Conservation (phyloP, 2,797 vertebrate genomes). For the Chaetodon trifasciatus region DNA sequence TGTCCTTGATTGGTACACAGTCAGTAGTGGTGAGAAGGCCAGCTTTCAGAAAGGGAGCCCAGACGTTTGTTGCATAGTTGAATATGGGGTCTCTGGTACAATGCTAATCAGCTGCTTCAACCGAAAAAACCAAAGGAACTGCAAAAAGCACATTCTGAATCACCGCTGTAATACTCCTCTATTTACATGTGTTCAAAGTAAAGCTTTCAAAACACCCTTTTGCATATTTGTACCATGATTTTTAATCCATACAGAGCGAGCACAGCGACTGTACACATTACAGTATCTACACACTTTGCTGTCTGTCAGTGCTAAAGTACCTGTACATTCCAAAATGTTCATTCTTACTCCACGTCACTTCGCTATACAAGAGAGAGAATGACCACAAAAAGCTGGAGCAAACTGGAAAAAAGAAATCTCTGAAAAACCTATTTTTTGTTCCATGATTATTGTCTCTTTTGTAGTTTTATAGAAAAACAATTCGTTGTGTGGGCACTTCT, state of each 20-base stretch:
- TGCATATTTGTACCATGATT: slow-evolving; percentile 98
- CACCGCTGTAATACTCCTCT: slow-evolving; percentile 86
- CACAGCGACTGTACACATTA: slow-evolving; percentile 89
- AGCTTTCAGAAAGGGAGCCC: slow-evolving; percentile 89
- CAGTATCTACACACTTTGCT: slow-evolving; percentile 86
- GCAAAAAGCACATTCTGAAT: slow-evolving; percentile 93
- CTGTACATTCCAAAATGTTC: slow-evolving; percentile 81
- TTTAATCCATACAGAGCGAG: slow-evolving; percentile 89
- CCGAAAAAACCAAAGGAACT: slow-evolving; percentile 81
- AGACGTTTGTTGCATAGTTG: slow-evolving; percentile 98
- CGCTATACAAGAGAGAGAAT: slow-evolving; percentile 85
- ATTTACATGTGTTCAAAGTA: slow-evolving; percentile 99
- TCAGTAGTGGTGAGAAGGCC: slow-evolving; percentile 84
- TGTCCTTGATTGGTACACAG: slow-evolving; percentile 69
- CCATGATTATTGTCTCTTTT: slow-evolving; percentile 63
- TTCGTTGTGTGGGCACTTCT: slow-evolving; percentile 49
- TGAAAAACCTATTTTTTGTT: slow-evolving; percentile 86
- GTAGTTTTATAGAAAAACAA: slow-evolving; percentile 80
- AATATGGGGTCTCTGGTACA: slow-evolving; percentile 90
- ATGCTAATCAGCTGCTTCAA: slow-evolving; percentile 86
- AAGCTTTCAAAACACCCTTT: slow-evolving; percentile 99
- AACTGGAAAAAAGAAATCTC: slow-evolving; percentile 84
- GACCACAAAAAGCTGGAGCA: slow-evolving; percentile 85
- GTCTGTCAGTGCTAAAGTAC: slow-evolving; percentile 78
- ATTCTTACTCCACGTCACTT: slow-evolving; percentile 74